Percentiles rank a stretch among this genome's conserved stretches.
Evolutionary conservation across 2,113 vertebrate genomes (phyloP).

Genomic region (rabbit (Oryctolagus cuniculus)): DNA sequence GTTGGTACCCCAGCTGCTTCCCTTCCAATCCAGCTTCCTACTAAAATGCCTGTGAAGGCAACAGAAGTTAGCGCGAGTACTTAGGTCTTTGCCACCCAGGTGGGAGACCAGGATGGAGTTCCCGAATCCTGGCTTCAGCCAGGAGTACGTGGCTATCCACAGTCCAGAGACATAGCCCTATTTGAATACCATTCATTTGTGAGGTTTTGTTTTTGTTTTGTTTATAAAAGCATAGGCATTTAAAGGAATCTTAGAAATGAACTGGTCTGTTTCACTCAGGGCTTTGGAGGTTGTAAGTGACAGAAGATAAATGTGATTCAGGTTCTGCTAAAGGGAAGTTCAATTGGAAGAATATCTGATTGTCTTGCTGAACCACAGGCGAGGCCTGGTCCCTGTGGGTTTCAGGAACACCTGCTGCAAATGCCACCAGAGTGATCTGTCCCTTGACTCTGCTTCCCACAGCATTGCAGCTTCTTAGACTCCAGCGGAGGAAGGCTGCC

Average conservation of each 20-base stretch:
- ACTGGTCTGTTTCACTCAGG: background rate
- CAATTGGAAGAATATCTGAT: background rate
- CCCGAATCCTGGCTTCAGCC: too few species aligned
- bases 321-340: background rate
- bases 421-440: background rate
- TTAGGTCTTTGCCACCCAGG: too few species aligned
- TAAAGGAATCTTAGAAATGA: slow-evolving; percentile 47
- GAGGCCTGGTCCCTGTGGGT: background rate
- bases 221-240: slow-evolving; percentile 6
- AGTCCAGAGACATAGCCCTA: background rate
- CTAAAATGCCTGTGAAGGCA: too few species aligned
- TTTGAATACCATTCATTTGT: slow-evolving; percentile 17
- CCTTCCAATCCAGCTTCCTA: too few species aligned
- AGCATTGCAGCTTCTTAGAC: background rate
- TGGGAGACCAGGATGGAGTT: too few species aligned
- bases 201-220: background rate
- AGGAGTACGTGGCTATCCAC: background rate
- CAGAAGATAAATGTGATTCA: slow-evolving; percentile 2
- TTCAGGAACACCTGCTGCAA: slow-evolving; percentile 17
- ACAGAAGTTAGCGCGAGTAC: too few species aligned
- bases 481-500: background rate
- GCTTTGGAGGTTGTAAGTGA: background rate
- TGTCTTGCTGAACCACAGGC: background rate
- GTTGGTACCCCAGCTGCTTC: too few species aligned
- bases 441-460: slow-evolving; percentile 3